A percentile compares a stretch with the other conserved stretches of the same genome.
These are phyloP conservation scores for Rhogogaster chlorosoma DNA, from an alignment of 2,888 invertebrate species.

Conservation along the genomic window DNA sequence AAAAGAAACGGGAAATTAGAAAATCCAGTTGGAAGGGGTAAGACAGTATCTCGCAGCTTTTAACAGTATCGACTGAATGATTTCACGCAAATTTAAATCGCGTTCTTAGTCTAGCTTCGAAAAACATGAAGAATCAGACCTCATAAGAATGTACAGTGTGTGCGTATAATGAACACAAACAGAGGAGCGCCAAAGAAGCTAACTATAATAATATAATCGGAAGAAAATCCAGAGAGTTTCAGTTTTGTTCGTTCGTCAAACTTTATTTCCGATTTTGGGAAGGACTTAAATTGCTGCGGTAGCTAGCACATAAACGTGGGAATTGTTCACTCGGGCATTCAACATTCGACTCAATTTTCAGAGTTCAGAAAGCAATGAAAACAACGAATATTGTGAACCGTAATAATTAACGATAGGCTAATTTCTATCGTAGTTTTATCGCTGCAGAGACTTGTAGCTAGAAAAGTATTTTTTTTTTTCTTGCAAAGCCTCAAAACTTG, in stretches of 20 bases:
- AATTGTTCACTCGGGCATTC: not conserved
- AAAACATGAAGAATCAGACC: not conserved
- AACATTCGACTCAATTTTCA: not conserved
- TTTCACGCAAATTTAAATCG: not conserved
- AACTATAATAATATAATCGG: not conserved
- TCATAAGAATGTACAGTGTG: not conserved
- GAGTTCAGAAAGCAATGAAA: not conserved
- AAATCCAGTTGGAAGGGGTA: slow-evolving; percentile 20
- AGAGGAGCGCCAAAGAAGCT: not conserved
- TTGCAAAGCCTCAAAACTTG: not conserved
- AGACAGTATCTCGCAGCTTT: slow-evolving; percentile 5
- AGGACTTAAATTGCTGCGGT: not conserved
- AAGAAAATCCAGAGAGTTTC: not conserved
- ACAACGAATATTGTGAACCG: not conserved
- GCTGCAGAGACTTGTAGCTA: not conserved
- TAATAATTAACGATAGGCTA: not conserved
- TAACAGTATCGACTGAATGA: not conserved
- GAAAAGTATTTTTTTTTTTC: not conserved
- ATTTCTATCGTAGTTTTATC: not conserved
- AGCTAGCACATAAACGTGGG: not conserved
- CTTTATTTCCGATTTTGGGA: not conserved
- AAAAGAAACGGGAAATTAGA: slow-evolving; percentile 48
- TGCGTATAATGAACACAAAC: not conserved
- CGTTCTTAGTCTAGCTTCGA: not conserved
- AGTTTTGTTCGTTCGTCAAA: not conserved